Base-by-base conservation (phyloP, 2,888 invertebrate species). In the Eumerus sabulonum region DNA sequence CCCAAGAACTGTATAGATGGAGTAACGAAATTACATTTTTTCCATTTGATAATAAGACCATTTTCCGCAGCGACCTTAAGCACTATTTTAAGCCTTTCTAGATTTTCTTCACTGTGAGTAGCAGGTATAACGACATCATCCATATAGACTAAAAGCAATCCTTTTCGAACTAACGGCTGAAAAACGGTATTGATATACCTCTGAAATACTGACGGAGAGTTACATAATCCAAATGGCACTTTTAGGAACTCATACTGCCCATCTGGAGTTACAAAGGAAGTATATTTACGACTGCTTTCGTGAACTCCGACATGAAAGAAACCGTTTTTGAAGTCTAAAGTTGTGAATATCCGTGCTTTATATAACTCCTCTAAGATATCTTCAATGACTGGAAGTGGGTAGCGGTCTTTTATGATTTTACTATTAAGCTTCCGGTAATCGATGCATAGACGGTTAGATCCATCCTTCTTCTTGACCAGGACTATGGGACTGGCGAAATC, bases 401-500 rank as follows among this genome's bases (percentile, higher is more conserved):
- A 48, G 9, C 48, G 47, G 44, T 38, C 54, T 27, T 40, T 54
- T 16, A 66, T 56, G 12, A 66, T 66, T 27, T 56, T 66, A 83
- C n/a, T n/a, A n/a, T n/a, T n/a, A n/a, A n/a, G n/a, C n/a, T n/a
- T n/a, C n/a, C n/a, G n/a, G n/a, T n/a, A n/a, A n/a, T n/a, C n/a
- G n/a, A n/a, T n/a, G n/a, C n/a, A n/a, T n/a, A n/a, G n/a, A n/a
- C n/a, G n/a, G n/a, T n/a, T n/a, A n/a, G n/a, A n/a, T n/a, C n/a
- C n/a, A n/a, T n/a, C n/a, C n/a, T n/a, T n/a, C n/a, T n/a, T n/a
- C n/a, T n/a, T n/a, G n/a, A n/a, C n/a, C n/a, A n/a, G n/a, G n/a
- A n/a, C n/a, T n/a, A n/a, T 67, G 5, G 82, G 82, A 40, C 81
- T 72, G 2, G 86, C 83, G 63, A 84, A 88, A 9, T 86, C 85